Conservation (phyloP, 2,888 invertebrate genomes). For the Girardia tigrina region DNA sequence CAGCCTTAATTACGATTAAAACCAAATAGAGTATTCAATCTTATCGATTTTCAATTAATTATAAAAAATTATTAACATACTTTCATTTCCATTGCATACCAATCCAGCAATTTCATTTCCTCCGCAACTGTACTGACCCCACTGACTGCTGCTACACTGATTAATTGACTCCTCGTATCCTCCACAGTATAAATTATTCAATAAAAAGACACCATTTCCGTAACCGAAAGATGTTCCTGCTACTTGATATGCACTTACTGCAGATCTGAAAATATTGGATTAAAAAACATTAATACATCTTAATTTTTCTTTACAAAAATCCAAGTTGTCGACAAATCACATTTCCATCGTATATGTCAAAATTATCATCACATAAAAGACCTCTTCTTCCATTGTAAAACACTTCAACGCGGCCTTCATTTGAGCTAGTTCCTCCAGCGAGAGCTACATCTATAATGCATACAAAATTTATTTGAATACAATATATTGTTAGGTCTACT, state of each 20-base stretch:
- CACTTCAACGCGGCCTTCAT: slow-evolving; percentile 9
- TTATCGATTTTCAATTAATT: no score
- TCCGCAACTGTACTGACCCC: slow-evolving; percentile 62
- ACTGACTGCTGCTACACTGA: slow-evolving; percentile 60
- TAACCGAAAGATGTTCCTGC: slow-evolving; percentile 40
- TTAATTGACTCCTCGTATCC: slow-evolving; percentile 60
- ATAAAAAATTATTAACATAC: no score
- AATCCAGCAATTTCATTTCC: slow-evolving; percentile 48
- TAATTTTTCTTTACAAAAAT: no score
- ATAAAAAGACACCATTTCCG: slow-evolving; percentile 54
- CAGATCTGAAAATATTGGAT: not conserved
- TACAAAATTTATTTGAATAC: not conserved
- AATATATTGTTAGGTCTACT: not conserved
- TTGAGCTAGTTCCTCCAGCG: not conserved
- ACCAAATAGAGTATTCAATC: no score
- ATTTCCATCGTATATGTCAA: not conserved
- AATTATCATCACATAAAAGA: not conserved
- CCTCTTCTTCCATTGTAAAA: not conserved
- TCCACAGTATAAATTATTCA: slow-evolving; percentile 61
- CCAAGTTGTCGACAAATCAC: slow-evolving; percentile 1
- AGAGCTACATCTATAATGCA: not conserved
- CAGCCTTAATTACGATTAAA: no score
- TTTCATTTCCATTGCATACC: slow-evolving; percentile 40
- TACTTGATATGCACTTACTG: not conserved
- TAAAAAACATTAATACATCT: not conserved